Conservation (phyloP, 1,140 invertebrate genomes). For the Orussus abietinus region DNA sequence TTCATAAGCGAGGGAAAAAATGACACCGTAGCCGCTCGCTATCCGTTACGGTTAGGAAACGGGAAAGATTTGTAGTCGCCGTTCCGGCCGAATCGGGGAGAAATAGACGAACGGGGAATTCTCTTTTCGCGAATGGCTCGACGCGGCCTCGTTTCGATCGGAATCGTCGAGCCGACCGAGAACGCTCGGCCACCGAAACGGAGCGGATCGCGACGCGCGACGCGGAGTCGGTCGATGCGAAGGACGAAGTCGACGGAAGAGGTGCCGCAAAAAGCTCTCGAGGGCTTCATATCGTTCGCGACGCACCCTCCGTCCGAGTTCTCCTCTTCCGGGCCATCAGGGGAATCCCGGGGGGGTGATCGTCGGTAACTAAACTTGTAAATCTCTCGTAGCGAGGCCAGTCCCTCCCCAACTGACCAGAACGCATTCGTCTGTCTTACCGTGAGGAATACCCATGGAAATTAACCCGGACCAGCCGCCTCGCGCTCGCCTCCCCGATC, state of each 20-base stretch:
- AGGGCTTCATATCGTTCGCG: conserved; percentile 5
- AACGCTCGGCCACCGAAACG: background rate
- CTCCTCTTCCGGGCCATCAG: conserved; percentile 16
- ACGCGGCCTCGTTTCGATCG: background rate
- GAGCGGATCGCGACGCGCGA: background rate
- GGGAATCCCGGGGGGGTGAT: conserved; percentile 26
- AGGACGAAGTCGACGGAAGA: background rate
- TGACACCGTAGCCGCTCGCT: conserved; percentile 19
- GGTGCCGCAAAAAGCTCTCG: background rate
- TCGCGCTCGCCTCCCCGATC: too few species aligned
- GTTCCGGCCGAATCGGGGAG: conserved; percentile 6
- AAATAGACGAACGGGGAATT: background rate
- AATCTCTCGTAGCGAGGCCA: conserved; percentile 24
- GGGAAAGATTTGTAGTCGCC: conserved; percentile 14
- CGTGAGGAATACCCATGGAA: too few species aligned
- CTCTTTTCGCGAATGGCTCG: background rate
- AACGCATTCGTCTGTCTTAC: conserved; percentile 31
- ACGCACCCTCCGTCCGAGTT: too few species aligned
- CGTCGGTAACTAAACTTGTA: conserved; percentile 29
- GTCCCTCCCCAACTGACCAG: conserved; percentile 24
- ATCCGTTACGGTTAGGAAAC: conserved; percentile 26
- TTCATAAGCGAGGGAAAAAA: conserved; percentile 24
- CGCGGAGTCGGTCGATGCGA: too few species aligned
- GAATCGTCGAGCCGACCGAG: background rate
- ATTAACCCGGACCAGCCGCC: too few species aligned